Base-by-base conservation (phyloP, 2,888 invertebrate genomes). In the Sisyra terminalis region DNA sequence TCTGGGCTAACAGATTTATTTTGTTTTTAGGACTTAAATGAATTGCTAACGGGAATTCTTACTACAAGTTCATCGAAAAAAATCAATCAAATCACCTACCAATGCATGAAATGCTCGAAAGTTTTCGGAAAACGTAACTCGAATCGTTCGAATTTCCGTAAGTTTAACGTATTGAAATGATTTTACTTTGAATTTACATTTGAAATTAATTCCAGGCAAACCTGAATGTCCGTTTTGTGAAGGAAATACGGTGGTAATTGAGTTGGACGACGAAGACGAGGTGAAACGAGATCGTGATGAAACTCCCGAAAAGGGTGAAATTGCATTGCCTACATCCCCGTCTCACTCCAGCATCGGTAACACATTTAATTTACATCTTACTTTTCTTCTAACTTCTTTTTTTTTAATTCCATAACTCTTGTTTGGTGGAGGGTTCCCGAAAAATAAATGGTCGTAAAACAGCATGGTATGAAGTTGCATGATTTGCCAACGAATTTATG, bases 91-190 rank as follows among this genome's bases (percentile, higher is more conserved):
- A 61, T 57, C 17, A 54, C 65, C 3, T 72, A 66, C 52, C 61
- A 63, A 48, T 79, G 79, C 53, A 68, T 78, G 53, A 76, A 73
- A 53, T 79, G 79, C 50, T 66, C 67, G 3, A 64, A 70, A 8
- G 24, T 24, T 3, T 24, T 24, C 7, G 24, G 3, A 24, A 24
- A 24, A 24, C 24, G 24, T 24, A 7, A 3, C 24, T 24, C 24
- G 24, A 3, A 24, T 24, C 24, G 24, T 24, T 24, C 24, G 7
- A 24, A 5, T 3, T 7, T 24, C 3, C 24, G 24, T 24, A 24
- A 24, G 24, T 24, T 24, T 24, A 5, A 24, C 5, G 24, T 24
- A 24, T 24, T 30, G 11, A n/a, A 30, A 30, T 30, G 10, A 30
- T 3, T 10, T 2, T 11, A 30, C 30, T 30, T 2, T 30, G 10